These are phyloP conservation scores for Syngnathus acus DNA, from an alignment of 2,797 vertebrate genomes.

Conservation along the genomic window DNA sequence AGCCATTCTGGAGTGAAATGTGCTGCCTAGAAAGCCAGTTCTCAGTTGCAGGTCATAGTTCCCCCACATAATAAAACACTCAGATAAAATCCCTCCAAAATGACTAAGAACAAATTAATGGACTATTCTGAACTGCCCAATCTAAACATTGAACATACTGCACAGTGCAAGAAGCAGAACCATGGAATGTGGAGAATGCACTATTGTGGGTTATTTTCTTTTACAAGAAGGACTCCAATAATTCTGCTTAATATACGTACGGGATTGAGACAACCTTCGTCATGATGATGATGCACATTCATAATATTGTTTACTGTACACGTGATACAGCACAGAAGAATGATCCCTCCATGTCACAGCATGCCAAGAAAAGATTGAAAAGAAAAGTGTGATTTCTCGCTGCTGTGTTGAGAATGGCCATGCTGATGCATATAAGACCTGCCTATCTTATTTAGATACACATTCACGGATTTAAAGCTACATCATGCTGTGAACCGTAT, in stretches of 20 bases:
- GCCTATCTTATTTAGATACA: conserved; percentile 26
- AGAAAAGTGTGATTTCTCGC: conserved; percentile 13
- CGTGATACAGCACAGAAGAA: not conserved
- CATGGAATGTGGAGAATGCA: not conserved
- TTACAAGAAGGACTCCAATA: not conserved
- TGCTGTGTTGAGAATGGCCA: conserved; percentile 9
- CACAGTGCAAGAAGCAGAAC: not conserved
- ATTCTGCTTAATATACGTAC: not conserved
- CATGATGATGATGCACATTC: not conserved
- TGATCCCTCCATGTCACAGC: not conserved
- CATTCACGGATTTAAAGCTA: conserved; percentile 15
- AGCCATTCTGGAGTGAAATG: not conserved
- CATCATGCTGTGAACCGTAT: conserved; percentile 30
- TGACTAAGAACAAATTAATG: not conserved
- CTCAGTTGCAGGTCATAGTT: not conserved
- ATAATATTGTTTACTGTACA: not conserved
- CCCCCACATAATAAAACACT: not conserved
- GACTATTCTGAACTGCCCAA: not conserved
- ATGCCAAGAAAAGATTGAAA: conserved; percentile 2
- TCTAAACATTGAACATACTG: not conserved
- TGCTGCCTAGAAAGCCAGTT: not conserved
- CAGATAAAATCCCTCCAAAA: not conserved
- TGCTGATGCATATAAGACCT: conserved; percentile 18
- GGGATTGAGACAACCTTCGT: no score
- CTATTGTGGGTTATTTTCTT: not conserved